Evolutionary conservation across 1,140 invertebrate species (phyloP).

Genomic region (Yoshiicerus persimilis): DNA sequence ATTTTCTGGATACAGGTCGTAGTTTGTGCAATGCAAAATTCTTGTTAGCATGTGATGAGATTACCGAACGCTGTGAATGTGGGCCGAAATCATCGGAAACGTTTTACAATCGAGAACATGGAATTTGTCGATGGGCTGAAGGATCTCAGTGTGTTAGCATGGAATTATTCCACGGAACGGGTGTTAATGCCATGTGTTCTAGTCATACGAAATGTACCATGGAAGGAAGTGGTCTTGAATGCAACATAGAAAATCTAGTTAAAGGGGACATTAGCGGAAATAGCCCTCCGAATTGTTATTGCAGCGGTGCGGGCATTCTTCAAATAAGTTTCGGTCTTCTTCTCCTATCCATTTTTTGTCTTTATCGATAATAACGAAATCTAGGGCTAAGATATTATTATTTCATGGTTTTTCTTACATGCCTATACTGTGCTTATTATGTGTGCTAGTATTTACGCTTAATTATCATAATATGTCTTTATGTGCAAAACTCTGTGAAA

Average conservation of each 20-base stretch:
- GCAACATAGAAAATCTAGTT: neutral
- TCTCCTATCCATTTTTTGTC: neutral
- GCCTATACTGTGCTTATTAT: neutral
- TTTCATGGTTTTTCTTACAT: neutral
- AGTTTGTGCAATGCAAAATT: neutral
- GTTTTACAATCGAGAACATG: neutral
- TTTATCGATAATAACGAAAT: neutral
- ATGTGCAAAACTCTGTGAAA: neutral
- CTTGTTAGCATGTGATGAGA: neutral
- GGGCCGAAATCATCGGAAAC: neutral
- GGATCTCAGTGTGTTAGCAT: conserved; percentile 1
- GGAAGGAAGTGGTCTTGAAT: neutral
- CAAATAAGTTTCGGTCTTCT: neutral
- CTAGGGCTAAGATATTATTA: neutral
- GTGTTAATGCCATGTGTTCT: neutral
- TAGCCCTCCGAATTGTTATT: neutral
- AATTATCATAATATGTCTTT: neutral
- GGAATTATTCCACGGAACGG: conserved; percentile 8
- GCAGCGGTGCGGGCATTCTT: neutral
- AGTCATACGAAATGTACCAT: neutral
- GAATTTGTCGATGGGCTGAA: neutral
- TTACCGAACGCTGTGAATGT: neutral
- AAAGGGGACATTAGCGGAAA: neutral
- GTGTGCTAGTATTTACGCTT: neutral
- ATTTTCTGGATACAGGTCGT: neutral